These are phyloP conservation scores for Schizotus pectinicornis DNA, from an alignment of 2,888 invertebrate genomes.

Conservation along the genomic window DNA sequence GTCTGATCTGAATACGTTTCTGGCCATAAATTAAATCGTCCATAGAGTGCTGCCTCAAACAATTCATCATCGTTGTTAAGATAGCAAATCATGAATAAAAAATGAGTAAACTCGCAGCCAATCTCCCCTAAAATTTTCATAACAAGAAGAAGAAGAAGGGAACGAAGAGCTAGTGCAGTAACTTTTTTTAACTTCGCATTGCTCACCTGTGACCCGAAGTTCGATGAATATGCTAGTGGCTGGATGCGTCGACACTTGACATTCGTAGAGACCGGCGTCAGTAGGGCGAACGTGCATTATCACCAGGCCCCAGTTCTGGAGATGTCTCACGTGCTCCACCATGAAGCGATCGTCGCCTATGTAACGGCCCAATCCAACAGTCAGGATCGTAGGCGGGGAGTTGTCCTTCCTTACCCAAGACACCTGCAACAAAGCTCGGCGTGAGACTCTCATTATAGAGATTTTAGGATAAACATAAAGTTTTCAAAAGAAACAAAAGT, in stretches of 20 bases:
- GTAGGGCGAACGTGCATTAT: conserved; percentile 73
- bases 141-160: conserved; percentile 20
- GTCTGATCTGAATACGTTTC: conserved; percentile 14
- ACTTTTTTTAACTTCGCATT: conserved; percentile 13
- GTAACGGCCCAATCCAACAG: conserved; percentile 70
- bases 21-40: conserved; percentile 19
- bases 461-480: conserved; percentile 1
- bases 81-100: conserved; percentile 39
- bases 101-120: conserved; percentile 26
- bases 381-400: conserved; percentile 64
- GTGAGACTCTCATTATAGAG: too few species aligned
- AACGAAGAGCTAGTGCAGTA: conserved; percentile 4
- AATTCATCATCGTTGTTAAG: conserved; percentile 17
- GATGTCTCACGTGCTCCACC: conserved; percentile 67
- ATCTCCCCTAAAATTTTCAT: conserved; percentile 28
- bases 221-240: conserved; percentile 77
- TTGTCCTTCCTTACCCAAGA: conserved; percentile 75
- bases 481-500: conserved; percentile 3
- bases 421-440: too few species aligned
- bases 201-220: conserved; percentile 74
- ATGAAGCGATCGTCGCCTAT: conserved; percentile 70
- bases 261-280: conserved; percentile 78
- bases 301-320: conserved; percentile 68
- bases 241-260: conserved; percentile 82
- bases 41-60: conserved; percentile 9